phyloP scores from a whole-genome alignment of 2,797 vertebrate species.

The Emydoidea blandingii region DNA sequence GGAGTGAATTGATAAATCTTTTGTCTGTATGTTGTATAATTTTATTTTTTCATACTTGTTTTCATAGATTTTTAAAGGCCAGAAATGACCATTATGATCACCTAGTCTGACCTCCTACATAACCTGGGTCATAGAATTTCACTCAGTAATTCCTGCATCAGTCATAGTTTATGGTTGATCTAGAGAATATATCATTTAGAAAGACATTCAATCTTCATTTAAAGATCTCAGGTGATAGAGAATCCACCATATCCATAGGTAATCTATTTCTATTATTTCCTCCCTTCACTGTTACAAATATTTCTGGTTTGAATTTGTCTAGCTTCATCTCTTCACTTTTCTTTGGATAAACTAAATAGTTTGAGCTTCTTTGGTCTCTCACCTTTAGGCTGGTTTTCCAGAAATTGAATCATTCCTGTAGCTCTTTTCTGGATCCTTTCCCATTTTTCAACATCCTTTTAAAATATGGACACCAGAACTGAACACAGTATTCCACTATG shows the following conservation, averaged over 20 bases:
- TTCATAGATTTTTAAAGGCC: background rate
- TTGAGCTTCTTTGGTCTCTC: background rate
- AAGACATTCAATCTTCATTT: background rate
- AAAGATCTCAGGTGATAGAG: background rate
- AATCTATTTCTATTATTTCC: background rate
- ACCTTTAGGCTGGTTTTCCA: background rate
- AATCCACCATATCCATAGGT: background rate
- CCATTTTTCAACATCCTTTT: background rate
- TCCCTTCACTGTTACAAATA: background rate
- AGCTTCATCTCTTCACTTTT: background rate
- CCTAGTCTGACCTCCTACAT: background rate
- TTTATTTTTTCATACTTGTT: background rate
- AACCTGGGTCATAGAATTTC: background rate
- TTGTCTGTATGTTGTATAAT: no score
- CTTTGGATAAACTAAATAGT: background rate
- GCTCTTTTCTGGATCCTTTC: background rate
- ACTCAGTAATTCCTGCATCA: background rate
- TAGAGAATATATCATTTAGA: background rate
- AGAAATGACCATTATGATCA: background rate
- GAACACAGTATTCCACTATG: background rate
- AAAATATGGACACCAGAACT: background rate
- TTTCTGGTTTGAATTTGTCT: background rate
- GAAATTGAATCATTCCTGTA: background rate
- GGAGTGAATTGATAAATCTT: background rate
- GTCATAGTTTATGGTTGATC: background rate